Conservation (phyloP, 2,113 vertebrate species). For the Rhinolophus sinicus region DNA sequence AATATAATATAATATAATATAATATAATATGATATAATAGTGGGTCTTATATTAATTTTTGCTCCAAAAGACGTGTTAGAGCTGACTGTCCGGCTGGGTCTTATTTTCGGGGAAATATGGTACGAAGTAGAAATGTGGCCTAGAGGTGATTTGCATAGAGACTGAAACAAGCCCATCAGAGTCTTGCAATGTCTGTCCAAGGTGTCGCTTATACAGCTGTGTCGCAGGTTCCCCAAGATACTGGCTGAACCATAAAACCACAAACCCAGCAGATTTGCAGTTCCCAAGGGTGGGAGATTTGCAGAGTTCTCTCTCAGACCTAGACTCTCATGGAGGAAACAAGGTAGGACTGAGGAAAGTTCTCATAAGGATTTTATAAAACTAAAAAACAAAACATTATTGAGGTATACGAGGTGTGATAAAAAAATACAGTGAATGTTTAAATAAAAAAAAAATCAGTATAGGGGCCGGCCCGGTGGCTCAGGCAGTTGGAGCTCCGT, state of each 20-base stretch:
- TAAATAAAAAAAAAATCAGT: too few species aligned
- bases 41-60: too few species aligned
- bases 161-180: not conserved
- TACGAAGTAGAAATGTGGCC: not conserved
- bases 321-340: not conserved
- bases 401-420: not conserved
- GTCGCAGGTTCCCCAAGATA: too few species aligned
- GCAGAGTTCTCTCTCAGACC: not conserved
- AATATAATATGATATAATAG: too few species aligned
- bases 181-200: not conserved
- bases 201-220: rapidly evolving
- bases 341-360: not conserved
- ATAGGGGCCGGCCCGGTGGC: too few species aligned
- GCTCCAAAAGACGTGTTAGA: too few species aligned
- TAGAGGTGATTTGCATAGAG: not conserved
- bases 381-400: not conserved
- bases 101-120: too few species aligned
- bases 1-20: too few species aligned
- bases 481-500: too few species aligned
- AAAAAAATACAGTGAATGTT: too few species aligned
- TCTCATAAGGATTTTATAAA: not conserved
- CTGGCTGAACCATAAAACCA: not conserved
- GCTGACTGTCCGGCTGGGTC: too few species aligned
- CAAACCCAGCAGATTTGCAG: not conserved
- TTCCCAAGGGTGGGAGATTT: not conserved